Percentiles rank a stretch among this genome's conserved stretches.
Conservation (phyloP, 2,113 vertebrate species). For the Arothron firmamentum region DNA sequence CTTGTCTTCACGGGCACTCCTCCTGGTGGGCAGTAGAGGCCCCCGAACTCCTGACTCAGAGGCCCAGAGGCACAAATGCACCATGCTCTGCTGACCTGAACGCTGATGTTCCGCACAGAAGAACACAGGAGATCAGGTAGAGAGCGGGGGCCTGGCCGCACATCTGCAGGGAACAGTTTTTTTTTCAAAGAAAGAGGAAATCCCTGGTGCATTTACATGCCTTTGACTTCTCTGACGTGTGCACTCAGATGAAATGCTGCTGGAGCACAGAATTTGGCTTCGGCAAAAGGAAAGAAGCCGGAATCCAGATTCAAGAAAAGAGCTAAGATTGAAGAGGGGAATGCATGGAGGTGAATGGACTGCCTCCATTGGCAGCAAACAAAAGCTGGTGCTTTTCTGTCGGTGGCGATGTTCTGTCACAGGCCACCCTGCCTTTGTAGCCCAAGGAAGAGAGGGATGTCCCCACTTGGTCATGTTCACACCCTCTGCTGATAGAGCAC, state of each 20-base stretch:
- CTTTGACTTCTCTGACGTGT: constrained; percentile 44
- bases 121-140: constrained; percentile 56
- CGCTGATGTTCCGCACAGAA: constrained; percentile 44
- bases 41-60: constrained; percentile 33
- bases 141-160: constrained; percentile 18
- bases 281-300: constrained; percentile 17
- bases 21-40: constrained; percentile 49
- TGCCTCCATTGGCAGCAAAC: constrained; percentile 52
- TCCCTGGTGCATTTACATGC: constrained; percentile 46
- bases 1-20: constrained; percentile 51
- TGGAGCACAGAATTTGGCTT: constrained; percentile 26
- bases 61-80: constrained; percentile 32
- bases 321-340: constrained; percentile 23
- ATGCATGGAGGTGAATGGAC: constrained; percentile 50
- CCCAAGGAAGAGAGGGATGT: constrained; percentile 55
- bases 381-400: constrained; percentile 55
- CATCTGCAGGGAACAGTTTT: constrained; percentile 44
- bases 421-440: constrained; percentile 47
- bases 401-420: constrained; percentile 41
- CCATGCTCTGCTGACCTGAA: constrained; percentile 43
- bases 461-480: constrained; percentile 62
- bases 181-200: constrained; percentile 27
- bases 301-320: constrained; percentile 20
- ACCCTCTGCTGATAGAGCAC: constrained; percentile 57
- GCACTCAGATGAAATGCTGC: constrained; percentile 43